Conservation (phyloP, 2,113 vertebrate species). For the Pelecanoides urinatrix region DNA sequence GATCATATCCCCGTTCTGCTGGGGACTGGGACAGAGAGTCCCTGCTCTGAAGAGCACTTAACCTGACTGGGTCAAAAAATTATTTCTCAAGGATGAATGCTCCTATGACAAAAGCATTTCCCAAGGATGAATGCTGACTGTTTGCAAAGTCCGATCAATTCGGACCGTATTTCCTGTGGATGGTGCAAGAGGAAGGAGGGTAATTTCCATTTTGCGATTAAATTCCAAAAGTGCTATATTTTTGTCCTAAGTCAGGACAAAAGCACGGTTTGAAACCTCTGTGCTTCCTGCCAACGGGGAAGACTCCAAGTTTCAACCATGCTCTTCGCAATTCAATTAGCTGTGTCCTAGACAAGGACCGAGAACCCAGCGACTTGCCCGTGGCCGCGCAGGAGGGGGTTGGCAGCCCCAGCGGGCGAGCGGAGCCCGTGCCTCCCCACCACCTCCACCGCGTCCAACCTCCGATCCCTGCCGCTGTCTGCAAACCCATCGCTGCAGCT, state of each 20-base stretch:
- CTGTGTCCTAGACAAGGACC: not conserved
- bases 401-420: not conserved
- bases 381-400: not conserved
- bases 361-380: accelerated
- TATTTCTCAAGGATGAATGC: conserved; percentile 1
- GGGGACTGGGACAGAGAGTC: not conserved
- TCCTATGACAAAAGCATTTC: not conserved
- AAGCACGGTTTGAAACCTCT: conserved; percentile 16
- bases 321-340: conserved; percentile 41
- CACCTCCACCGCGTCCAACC: not conserved
- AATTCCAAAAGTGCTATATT: not conserved
- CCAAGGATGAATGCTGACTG: not conserved
- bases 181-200: not conserved
- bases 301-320: conserved; percentile 33
- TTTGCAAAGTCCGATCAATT: not conserved
- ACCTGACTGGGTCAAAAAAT: not conserved
- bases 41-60: not conserved
- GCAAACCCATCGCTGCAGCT: not conserved
- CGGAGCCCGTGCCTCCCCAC: not conserved
- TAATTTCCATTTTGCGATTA: not conserved
- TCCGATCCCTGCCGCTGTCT: accelerated
- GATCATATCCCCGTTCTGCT: accelerated
- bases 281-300: conserved; percentile 12
- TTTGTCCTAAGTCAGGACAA: conserved; percentile 13
- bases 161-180: not conserved